Base-by-base conservation (phyloP, 2,797 vertebrate genomes). In the Arrhamphus sclerolepis region DNA sequence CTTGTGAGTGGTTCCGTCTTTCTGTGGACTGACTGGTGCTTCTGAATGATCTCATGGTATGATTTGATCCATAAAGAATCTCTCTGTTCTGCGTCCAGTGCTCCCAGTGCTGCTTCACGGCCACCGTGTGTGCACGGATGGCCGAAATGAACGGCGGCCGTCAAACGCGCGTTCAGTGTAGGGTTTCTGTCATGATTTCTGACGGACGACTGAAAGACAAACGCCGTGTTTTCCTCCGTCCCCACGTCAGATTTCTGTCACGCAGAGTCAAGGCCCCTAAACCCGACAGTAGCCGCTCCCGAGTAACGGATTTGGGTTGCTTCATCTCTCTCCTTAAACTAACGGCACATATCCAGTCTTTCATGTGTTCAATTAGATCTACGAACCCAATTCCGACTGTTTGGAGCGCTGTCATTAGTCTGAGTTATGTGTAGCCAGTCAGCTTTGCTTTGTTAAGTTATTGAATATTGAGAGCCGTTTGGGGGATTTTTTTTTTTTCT, bases 41-140 rank as follows among this genome's bases (percentile, higher is more conserved):
- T 66, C 78, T 83, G 84, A 76, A 82, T 88, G 87, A 89, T 82
- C 85, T 89, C 88, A 91, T 87, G 66, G 69, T 67, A 76, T 89
- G 86, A 89, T 89, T 82, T 82, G 80, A 84, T 76, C 56, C 78
- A 75, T 66, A 66, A 88, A 83, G 69, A 89, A 86, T 86, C 76
- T 57, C 57, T 70, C 50, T 72, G 65, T 71, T 76, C 71, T 57
- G 20, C 11, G 56, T 56, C 56, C 67, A 75, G 60, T 50, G n/a
- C 56, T 52, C 69, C 48, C 8, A 29, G 43, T 54, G 47, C 55
- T 52, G 19, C 40, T 7, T 21, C 66, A 68, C 18, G 72, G 51
- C 62, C 31, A 34, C 31, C 28, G 28, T 29, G 28, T 9, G 28
- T 29, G 8, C 28, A 9, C 8, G 11, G 9, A 8, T 10, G 3